Evolutionary conservation across 1,140 invertebrate genomes (phyloP), one percentile per base, ranked within the genome.

Genomic region (Ips nitidus): DNA sequence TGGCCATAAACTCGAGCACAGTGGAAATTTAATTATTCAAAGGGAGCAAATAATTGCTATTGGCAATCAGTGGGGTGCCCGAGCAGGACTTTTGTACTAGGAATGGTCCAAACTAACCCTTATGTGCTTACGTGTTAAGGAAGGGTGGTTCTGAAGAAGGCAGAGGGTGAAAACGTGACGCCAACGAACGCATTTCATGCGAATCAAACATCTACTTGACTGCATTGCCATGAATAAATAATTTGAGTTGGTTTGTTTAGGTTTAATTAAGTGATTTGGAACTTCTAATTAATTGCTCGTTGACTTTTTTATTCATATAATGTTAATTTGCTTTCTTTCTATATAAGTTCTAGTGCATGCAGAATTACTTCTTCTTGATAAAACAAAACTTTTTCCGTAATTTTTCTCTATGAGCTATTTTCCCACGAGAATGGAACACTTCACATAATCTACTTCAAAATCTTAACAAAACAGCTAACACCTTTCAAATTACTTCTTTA

Each of bases 1-100:
- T 79, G 78, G 77, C 68, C 75, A 73, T 71, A 75, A 78, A 79
- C 77, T 76, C 74, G 75, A 75, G 71, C 64, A 71, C 75, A 71
- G 73, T 74, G 71, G 75, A 79, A 77, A 79, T 78, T 79, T 74
- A 79, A 78, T 79, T 78, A 79, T 79, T 79, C 77, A 78, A 78
- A 78, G 77, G 78, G 78, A 79, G 74, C 75, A 77, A 79, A 79
- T 79, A 79, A 79, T 78, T 79, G 75, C 76, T 75, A 73, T 75
- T 73, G 75, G 76, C 73, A 75, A 57, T 70, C 66, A 70, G 64
- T 58, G 56, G 75, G 76, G 75, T 70, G 67, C 64, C 47, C 50
- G 59, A 67, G 69, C 70, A 57, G 71, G 65, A 73, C 41, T 66
- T 62, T 72, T 71, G 72, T 75, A 55, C 7, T 41, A 4, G 47